phyloP scores from a whole-genome alignment of 1,140 invertebrate species.

The Laupala kohalensis region DNA sequence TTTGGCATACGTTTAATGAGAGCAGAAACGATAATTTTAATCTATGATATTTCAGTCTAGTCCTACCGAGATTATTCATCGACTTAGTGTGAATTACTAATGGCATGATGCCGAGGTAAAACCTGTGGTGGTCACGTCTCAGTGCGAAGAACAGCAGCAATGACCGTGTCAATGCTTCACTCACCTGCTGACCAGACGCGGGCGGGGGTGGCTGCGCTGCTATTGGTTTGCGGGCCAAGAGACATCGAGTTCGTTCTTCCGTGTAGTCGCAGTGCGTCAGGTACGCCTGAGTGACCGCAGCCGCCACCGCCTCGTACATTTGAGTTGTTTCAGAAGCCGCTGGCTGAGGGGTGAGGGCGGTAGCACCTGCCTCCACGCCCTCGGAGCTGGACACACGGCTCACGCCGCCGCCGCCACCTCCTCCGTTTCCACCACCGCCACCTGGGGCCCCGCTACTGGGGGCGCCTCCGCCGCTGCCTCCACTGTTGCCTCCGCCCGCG shows the following conservation, averaged over 20 bases:
- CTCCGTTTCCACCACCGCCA: slow-evolving; percentile 22
- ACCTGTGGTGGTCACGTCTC: no score
- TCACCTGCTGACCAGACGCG: not conserved
- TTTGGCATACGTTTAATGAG: no score
- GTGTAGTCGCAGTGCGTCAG: slow-evolving; percentile 79
- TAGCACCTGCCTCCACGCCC: not conserved
- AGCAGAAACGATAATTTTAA: no score
- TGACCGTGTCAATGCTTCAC: no score
- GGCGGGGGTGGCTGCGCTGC: slow-evolving; percentile 30
- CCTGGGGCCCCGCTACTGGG: slow-evolving; percentile 24
- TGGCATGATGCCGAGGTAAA: no score
- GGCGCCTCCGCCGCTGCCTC: slow-evolving; percentile 8
- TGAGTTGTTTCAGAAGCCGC: slow-evolving; percentile 25
- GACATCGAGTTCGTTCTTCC: slow-evolving; percentile 62
- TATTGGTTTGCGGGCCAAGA: slow-evolving; percentile 52
- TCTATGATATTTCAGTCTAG: no score
- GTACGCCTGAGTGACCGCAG: slow-evolving; percentile 74
- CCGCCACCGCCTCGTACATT: slow-evolving; percentile 19
- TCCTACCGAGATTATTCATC: no score
- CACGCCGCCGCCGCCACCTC: slow-evolving; percentile 21
- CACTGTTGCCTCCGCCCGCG: not conserved
- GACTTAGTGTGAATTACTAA: no score
- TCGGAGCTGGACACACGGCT: slow-evolving; percentile 19
- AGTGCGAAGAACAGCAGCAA: no score
- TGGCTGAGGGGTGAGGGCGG: not conserved